Conservation (phyloP, 2,797 vertebrate genomes). For the Pseudochirops cupreus region DNA sequence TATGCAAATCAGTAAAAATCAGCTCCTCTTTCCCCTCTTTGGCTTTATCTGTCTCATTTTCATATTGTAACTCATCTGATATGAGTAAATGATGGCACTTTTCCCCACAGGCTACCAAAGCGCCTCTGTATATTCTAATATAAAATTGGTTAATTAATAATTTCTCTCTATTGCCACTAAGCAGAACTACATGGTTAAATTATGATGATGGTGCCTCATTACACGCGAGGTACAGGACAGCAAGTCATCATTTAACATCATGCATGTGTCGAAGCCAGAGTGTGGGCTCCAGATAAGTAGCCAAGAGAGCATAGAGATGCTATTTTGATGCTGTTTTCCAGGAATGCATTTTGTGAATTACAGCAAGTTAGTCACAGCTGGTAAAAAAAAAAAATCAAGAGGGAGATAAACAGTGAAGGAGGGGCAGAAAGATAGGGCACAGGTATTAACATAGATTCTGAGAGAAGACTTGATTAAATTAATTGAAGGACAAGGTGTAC, state of each 20-base stretch:
- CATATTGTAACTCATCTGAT: slow-evolving; percentile 75
- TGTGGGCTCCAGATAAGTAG: accelerated
- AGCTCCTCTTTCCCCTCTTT: slow-evolving; percentile 57
- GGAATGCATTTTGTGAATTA: not conserved
- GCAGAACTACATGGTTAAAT: slow-evolving; percentile 72
- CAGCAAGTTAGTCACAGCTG: accelerated
- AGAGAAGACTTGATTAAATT: not conserved
- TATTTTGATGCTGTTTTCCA: not conserved
- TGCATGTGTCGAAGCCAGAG: accelerated
- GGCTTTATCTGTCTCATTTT: slow-evolving; percentile 75
- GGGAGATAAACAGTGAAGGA: too few relatives aligned
- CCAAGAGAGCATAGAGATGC: not conserved
- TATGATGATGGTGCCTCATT: slow-evolving; percentile 55
- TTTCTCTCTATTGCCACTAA: slow-evolving; percentile 77
- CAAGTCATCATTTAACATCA: slow-evolving; percentile 1
- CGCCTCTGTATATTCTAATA: slow-evolving; percentile 74
- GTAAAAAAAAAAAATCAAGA: not conserved
- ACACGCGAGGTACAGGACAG: slow-evolving; percentile 6
- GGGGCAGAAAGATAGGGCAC: accelerated
- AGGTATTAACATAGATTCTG: not conserved
- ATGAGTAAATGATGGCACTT: slow-evolving; percentile 75
- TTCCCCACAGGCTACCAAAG: slow-evolving; percentile 68
- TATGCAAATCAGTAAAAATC: slow-evolving; percentile 6
- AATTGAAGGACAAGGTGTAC: slow-evolving; percentile 12
- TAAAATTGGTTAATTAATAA: slow-evolving; percentile 83